phyloP scores from a whole-genome alignment of 2,797 vertebrate species.

The Phalanger gymnotis region DNA sequence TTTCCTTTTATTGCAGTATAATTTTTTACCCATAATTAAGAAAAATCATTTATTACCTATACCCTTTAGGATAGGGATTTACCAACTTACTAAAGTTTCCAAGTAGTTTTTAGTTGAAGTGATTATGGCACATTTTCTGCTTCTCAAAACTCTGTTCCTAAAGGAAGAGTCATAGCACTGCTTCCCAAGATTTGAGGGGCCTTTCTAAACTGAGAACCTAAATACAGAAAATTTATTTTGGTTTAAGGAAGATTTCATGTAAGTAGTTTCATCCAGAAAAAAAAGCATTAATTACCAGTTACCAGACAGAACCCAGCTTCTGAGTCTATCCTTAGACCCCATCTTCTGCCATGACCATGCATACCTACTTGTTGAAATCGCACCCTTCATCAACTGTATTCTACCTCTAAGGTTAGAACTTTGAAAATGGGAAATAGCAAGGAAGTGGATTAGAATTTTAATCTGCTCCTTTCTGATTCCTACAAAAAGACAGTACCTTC shows the following conservation, averaged over 20 bases:
- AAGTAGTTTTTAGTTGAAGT: not conserved
- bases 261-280: not conserved
- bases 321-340: not conserved
- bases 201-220: not conserved
- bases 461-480: not conserved
- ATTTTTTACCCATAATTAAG: not conserved
- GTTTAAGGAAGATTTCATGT: not conserved
- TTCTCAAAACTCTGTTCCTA: not conserved
- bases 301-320: not conserved
- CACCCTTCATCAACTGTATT: not conserved
- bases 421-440: slow-evolving; percentile 5
- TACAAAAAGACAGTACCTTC: slow-evolving; percentile 6
- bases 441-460: slow-evolving; percentile 34
- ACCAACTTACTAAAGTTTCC: not conserved
- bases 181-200: not conserved
- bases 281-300: not conserved
- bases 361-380: slow-evolving; percentile 38
- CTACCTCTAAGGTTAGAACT: slow-evolving; percentile 11
- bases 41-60: not conserved
- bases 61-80: not conserved
- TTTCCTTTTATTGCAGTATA: not conserved
- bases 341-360: not conserved
- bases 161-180: not conserved
- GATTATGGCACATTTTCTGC: not conserved
- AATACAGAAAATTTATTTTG: not conserved